phyloP scores from a whole-genome alignment of 2,888 invertebrate genomes.

The Yponomeuta malinellus region DNA sequence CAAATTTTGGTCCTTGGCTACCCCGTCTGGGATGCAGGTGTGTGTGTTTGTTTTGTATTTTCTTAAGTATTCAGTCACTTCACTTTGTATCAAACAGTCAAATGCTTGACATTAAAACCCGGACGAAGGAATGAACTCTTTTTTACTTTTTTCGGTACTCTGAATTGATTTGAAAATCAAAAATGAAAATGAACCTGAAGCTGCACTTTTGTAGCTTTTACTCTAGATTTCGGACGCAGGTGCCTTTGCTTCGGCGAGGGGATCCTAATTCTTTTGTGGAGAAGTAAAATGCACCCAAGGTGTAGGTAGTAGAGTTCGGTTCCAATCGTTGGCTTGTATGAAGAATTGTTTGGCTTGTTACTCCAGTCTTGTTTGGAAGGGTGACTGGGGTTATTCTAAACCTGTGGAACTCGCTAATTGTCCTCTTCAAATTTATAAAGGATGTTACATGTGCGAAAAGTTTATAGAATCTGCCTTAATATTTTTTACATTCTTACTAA shows the following conservation, averaged over 20 bases:
- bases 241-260: neutral
- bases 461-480: neutral
- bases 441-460: neutral
- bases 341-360: neutral
- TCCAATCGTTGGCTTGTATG: neutral
- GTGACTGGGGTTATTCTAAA: slow-evolving; percentile 13
- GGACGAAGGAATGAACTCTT: too few species aligned
- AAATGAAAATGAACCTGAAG: neutral
- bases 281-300: neutral
- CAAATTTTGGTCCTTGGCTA: too few species aligned
- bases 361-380: slow-evolving; percentile 10
- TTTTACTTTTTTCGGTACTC: too few species aligned
- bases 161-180: too few species aligned
- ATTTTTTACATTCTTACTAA: too few species aligned
- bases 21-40: too few species aligned
- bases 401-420: slow-evolving; percentile 1
- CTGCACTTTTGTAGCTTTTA: neutral
- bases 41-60: too few species aligned
- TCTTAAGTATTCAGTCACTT: too few species aligned
- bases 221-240: neutral
- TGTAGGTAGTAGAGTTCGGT: neutral
- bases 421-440: neutral
- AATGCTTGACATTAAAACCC: too few species aligned
- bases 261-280: neutral
- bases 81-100: too few species aligned